These are phyloP conservation scores for Microchirus variegatus DNA, from an alignment of 2,797 vertebrate genomes.

Conservation along the genomic window DNA sequence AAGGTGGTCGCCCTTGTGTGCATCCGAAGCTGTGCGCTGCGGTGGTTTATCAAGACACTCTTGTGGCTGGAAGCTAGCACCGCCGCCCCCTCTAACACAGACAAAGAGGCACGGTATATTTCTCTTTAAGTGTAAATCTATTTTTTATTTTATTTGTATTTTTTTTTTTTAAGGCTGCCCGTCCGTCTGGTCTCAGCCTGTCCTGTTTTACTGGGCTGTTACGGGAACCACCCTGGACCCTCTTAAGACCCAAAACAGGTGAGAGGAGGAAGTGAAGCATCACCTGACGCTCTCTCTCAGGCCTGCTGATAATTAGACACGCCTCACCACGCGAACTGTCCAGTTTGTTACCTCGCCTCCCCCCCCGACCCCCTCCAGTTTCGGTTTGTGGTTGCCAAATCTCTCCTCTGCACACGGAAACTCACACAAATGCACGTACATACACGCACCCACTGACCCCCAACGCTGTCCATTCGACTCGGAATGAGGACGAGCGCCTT, in stretches of 20 bases:
- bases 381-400: conserved; percentile 66
- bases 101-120: conserved; percentile 59
- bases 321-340: conserved; percentile 34
- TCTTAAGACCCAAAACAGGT: conserved; percentile 32
- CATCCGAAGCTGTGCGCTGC: conserved; percentile 51
- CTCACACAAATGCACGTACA: conserved; percentile 33
- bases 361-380: conserved; percentile 45
- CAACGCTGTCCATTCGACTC: conserved; percentile 40
- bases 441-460: conserved; percentile 32
- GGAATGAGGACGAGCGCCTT: conserved; percentile 71
- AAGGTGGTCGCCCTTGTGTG: conserved; percentile 66
- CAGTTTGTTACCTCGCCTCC: conserved; percentile 29
- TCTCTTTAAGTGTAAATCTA: conserved; percentile 58
- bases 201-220: conserved; percentile 40
- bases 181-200: conserved; percentile 46
- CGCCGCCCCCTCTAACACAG: conserved; percentile 34
- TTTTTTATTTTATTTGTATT: not conserved
- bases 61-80: conserved; percentile 64
- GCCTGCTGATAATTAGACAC: conserved; percentile 31
- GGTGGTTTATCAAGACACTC: conserved; percentile 67
- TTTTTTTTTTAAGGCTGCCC: conserved; percentile 45
- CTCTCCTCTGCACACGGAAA: conserved; percentile 59
- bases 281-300: conserved; percentile 17
- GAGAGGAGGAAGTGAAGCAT: conserved; percentile 19
- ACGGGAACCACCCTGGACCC: conserved; percentile 54